Evolutionary conservation across 1,140 invertebrate genomes (phyloP).

Genomic region (Reticulitermes speratus): DNA sequence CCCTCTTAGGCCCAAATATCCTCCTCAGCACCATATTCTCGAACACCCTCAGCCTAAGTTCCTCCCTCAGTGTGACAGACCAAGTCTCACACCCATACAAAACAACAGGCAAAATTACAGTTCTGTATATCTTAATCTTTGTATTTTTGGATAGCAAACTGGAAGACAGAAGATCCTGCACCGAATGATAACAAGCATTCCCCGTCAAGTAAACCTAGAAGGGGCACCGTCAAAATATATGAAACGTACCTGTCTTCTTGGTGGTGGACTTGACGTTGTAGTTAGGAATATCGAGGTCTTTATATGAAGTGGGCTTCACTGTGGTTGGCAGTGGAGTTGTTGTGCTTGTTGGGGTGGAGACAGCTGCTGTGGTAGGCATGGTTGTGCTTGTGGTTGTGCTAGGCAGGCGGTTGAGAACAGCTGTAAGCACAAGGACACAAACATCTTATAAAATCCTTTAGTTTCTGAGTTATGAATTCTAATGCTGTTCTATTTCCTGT

Average conservation of each 20-base stretch:
- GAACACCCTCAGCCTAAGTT: too few relatives aligned
- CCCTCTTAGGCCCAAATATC: too few relatives aligned
- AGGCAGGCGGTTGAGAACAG: constrained; percentile 28
- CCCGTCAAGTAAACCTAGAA: too few relatives aligned
- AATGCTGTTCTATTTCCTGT: too few relatives aligned
- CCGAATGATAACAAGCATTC: too few relatives aligned
- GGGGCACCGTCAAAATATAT: neutral
- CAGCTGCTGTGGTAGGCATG: constrained; percentile 30
- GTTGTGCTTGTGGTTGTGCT: constrained; percentile 35
- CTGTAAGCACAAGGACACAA: constrained; percentile 28
- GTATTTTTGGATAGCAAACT: too few relatives aligned
- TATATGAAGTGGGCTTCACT: constrained; percentile 38
- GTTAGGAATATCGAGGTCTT: constrained; percentile 40
- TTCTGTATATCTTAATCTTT: too few relatives aligned
- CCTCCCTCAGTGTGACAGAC: too few relatives aligned
- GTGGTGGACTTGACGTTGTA: constrained; percentile 42
- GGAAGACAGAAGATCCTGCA: too few relatives aligned
- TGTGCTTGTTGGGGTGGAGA: constrained; percentile 35
- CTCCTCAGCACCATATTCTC: too few relatives aligned
- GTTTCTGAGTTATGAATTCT: neutral
- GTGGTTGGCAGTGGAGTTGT: constrained; percentile 36
- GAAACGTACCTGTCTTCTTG: constrained; percentile 45
- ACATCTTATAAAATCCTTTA: neutral
- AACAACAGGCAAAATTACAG: too few relatives aligned
- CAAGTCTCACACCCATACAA: too few relatives aligned